Base-by-base conservation (phyloP, 2,797 vertebrate species). In the Pipistrellus kuhlii region DNA sequence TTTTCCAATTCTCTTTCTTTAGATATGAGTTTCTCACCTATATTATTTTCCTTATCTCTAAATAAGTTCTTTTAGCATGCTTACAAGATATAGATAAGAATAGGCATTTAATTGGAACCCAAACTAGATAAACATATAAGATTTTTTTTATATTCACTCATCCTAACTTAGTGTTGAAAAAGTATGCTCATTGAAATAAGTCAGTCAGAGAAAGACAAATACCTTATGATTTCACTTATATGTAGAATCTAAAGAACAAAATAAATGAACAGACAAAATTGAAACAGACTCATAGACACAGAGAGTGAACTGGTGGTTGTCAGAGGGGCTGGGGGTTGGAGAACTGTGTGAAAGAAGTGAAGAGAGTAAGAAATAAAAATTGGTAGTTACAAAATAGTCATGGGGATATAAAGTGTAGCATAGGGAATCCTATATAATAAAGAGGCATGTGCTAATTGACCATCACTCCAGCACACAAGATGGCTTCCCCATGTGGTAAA, bases 21-120 rank as follows among this genome's bases (percentile, higher is more conserved):
- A 27, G 32, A 83, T 32, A 44, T 69, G 69, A 66, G 23, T 51
- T 81, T 85, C 17, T 75, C 41, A 59, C 15, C 18, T 15, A 30
- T 27, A 6, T n/a, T 64, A 32, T 53, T 83, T 87, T 69, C 8
- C 6, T 83, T 90, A 11, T 69, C 5, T 69, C 14, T 69, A 59
- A 71, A 15, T 15, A 78, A n/a, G 9, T 75, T 68, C 8, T n/a
- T 80, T 69, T 72, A 88, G 41, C 4, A 23, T 27, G 12, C 44
- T 84, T 84, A 48, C 9, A 77, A 83, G 64, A 25, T 15, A 48
- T 69, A 53, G 13, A 41, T 73, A 41, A 46, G 14, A 92, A 38
- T 59, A 46, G 27, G 6, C 25, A 69, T 64, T 94, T 90, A 82
- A 78, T 53, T 90, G 83, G 80, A 86, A 41, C 21, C 59, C 81